A percentile compares a stretch with the other conserved stretches of the same genome.
Evolutionary conservation across 2,888 invertebrate species (phyloP).

Genomic region (Caradrina clavipalpis): DNA sequence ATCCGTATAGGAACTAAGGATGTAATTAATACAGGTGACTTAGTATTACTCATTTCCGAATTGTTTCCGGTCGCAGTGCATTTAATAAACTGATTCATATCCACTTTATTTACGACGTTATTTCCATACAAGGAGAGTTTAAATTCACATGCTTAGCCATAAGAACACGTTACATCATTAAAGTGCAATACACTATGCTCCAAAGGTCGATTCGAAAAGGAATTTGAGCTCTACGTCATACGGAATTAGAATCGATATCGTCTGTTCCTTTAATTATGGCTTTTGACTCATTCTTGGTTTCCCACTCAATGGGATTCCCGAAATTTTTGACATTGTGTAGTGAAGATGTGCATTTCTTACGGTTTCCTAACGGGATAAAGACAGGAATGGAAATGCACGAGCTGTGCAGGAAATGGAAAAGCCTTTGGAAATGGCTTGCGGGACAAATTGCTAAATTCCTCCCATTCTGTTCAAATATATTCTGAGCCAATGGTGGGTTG

Average conservation of each 20-base stretch:
- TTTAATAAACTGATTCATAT: not conserved
- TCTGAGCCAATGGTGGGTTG: not conserved
- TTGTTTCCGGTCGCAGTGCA: slow-evolving; percentile 32
- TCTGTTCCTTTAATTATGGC: not conserved
- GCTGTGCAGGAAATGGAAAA: slow-evolving; percentile 21
- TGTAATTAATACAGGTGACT: slow-evolving; percentile 27
- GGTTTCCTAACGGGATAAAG: slow-evolving; percentile 29
- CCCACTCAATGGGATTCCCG: slow-evolving; percentile 40
- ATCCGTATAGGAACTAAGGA: not conserved
- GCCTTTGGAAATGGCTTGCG: not conserved
- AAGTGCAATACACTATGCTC: slow-evolving; percentile 36
- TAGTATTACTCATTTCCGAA: slow-evolving; percentile 61
- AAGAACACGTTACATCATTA: slow-evolving; percentile 32
- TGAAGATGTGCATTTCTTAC: slow-evolving; percentile 21
- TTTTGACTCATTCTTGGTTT: slow-evolving; percentile 45
- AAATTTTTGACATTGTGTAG: slow-evolving; percentile 27
- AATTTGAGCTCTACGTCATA: slow-evolving; percentile 47
- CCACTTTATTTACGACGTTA: slow-evolving; percentile 31
- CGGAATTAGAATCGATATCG: slow-evolving; percentile 35
- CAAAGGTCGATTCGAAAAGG: slow-evolving; percentile 42
- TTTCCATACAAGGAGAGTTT: not conserved
- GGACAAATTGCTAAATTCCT: slow-evolving; percentile 14
- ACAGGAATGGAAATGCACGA: not conserved
- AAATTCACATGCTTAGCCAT: not conserved
- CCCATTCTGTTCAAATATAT: slow-evolving; percentile 8